Base-by-base conservation (phyloP, 2,888 invertebrate genomes). In the Leptinotarsa peninsularis region DNA sequence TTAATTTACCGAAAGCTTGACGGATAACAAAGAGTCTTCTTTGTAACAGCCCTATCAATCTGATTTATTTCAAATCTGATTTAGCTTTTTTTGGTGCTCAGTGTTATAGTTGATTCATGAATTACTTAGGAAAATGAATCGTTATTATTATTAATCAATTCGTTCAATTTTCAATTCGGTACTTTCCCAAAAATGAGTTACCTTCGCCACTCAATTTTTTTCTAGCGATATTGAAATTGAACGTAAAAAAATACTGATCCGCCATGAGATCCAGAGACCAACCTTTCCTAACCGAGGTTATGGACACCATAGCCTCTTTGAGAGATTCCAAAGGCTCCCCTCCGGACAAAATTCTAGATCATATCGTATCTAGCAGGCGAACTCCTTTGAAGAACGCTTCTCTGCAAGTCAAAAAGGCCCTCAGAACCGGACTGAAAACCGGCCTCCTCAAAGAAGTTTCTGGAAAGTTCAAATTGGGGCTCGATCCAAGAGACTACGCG, bases 231-330 rank as follows among this genome's bases (percentile, higher is more conserved):
- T 58, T 14, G 23, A 58, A 58, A 58, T 58, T 58, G 58, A 23
- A 58, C 4, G 15, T 13, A 23, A 14, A 13, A 15, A 14, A 27
- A 33, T 52, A 63, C n/a, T 63, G 63, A 43, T 4, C 63, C n/a
- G n/a, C n/a, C 27, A 63, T 63, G 63, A 63, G n/a, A 63, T n/a
- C 63, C n/a, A 33, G 63, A 18, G 27, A 63, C 43, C 63, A 63
- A 10, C 33, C 60, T n/a, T 52, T 73, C 23, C 50, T 76, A 33
- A 58, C 70, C 1, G 67, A 74, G 21, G 68, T 76, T 27, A 69
- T 76, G 73, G 73, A 74, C 68, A 76, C 74, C 54, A 76, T 76
- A n/a, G 73, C 71, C n/a, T 43, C 58, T 4, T 23, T 76, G 21
- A 71, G 52, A 33, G 76, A 76, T 15, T 49, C 71, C 21, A 71